Percentiles rank a stretch among this genome's conserved stretches.
These are phyloP conservation scores for Tachina fera DNA, from an alignment of 2,888 invertebrate species.

Conservation along the genomic window DNA sequence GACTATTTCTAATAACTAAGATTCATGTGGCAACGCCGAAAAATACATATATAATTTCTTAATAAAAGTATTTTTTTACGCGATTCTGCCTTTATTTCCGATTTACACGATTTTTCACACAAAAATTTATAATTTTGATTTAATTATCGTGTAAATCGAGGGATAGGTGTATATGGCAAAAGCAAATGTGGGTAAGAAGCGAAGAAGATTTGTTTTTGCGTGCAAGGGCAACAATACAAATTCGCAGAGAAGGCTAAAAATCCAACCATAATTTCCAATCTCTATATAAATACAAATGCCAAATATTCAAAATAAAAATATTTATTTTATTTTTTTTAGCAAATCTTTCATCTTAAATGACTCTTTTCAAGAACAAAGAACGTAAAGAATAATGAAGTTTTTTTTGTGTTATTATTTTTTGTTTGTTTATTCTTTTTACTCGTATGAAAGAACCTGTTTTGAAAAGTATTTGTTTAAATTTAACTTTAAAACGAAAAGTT, in stretches of 20 bases:
- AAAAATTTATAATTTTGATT: no score
- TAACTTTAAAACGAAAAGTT: background rate
- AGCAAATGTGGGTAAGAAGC: background rate
- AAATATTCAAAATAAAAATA: background rate
- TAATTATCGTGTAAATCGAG: no score
- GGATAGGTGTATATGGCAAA: constrained; percentile 8
- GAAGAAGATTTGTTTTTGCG: background rate
- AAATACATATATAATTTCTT: no score
- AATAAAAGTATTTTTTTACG: no score
- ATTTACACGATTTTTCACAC: no score
- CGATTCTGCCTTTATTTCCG: no score
- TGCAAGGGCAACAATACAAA: constrained; percentile 27
- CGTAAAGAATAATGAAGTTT: background rate
- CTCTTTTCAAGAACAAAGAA: constrained; percentile 9
- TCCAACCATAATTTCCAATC: constrained; percentile 23
- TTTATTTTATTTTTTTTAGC: background rate
- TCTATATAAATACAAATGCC: background rate
- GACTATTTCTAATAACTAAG: no score
- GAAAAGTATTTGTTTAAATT: background rate
- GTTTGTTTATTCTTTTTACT: background rate
- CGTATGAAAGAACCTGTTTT: constrained; percentile 1
- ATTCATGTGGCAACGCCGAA: no score
- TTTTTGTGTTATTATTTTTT: background rate
- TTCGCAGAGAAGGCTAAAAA: constrained; percentile 16
- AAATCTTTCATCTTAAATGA: constrained; percentile 11